phyloP scores from a whole-genome alignment of 2,888 invertebrate genomes.

The Trypoxylon attenuatum region DNA sequence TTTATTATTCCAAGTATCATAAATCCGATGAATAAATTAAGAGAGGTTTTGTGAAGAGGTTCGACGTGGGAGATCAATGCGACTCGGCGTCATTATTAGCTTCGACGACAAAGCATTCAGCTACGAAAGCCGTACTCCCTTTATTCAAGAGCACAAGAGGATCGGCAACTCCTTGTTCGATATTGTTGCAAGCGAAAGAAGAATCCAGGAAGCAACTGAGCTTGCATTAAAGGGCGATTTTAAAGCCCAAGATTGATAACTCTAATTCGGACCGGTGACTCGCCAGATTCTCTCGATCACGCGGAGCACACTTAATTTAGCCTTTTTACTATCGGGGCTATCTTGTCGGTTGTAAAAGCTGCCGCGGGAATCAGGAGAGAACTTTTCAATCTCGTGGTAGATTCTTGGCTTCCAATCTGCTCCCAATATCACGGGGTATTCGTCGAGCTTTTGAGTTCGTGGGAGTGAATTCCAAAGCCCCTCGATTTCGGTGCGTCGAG shows the following conservation, averaged over 20 bases:
- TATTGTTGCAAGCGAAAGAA: no score
- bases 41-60: not conserved
- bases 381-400: constrained; percentile 59
- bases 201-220: no score
- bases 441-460: constrained; percentile 47
- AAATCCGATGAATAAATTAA: not conserved
- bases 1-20: not conserved
- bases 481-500: constrained; percentile 48
- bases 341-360: constrained; percentile 39
- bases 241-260: no score
- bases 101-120: no score
- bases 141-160: no score
- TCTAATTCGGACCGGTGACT: no score
- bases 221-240: no score
- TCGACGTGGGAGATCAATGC: not conserved
- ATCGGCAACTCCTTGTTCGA: no score
- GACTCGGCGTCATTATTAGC: not conserved
- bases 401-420: constrained; percentile 58
- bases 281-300: constrained; percentile 25
- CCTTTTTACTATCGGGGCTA: constrained; percentile 29
- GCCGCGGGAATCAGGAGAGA: constrained; percentile 32
- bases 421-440: constrained; percentile 54
- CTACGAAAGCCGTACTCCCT: no score
- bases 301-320: constrained; percentile 40
- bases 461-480: constrained; percentile 48